Percentiles rank a stretch among this genome's conserved stretches.
Conservation (phyloP, 92 coral and sea anemone genomes). For the Palythoa grandis region DNA sequence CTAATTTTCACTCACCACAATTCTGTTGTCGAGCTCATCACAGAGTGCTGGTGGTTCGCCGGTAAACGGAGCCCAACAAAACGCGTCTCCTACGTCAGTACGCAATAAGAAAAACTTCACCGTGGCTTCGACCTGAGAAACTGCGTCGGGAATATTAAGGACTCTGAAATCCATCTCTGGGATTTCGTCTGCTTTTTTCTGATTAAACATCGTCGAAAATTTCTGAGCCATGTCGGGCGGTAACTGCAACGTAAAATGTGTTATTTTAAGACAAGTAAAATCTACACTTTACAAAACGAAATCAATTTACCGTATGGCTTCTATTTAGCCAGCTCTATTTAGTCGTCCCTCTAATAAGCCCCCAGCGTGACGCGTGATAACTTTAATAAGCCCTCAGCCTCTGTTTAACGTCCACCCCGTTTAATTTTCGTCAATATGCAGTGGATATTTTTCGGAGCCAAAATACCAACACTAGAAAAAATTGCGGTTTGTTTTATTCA, state of each 20-base stretch:
- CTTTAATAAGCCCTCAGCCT: too few species aligned
- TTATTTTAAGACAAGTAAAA: not conserved
- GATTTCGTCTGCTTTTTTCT: conserved; percentile 16
- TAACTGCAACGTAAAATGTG: conserved; percentile 1
- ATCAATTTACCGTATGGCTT: too few species aligned
- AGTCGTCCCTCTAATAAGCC: too few species aligned
- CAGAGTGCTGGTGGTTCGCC: conserved; percentile 45
- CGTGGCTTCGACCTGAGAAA: conserved; percentile 60
- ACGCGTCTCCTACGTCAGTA: conserved; percentile 68
- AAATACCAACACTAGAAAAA: too few species aligned
- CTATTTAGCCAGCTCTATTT: too few species aligned
- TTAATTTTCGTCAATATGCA: too few species aligned
- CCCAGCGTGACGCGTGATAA: too few species aligned
- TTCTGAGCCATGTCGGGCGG: conserved; percentile 19
- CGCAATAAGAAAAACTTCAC: conserved; percentile 57
- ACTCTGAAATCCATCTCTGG: conserved; percentile 53
- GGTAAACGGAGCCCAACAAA: conserved; percentile 63
- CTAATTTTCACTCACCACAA: conserved; percentile 34
- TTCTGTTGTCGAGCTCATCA: conserved; percentile 61
- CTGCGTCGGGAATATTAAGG: conserved; percentile 30
- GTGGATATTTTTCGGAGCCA: too few species aligned
- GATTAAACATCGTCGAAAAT: conserved; percentile 11
- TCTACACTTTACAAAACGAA: not conserved
- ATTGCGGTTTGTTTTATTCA: too few species aligned
- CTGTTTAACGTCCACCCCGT: too few species aligned